Evolutionary conservation across 2,113 vertebrate species (phyloP).

Genomic region (Phalacrocorax carbo): DNA sequence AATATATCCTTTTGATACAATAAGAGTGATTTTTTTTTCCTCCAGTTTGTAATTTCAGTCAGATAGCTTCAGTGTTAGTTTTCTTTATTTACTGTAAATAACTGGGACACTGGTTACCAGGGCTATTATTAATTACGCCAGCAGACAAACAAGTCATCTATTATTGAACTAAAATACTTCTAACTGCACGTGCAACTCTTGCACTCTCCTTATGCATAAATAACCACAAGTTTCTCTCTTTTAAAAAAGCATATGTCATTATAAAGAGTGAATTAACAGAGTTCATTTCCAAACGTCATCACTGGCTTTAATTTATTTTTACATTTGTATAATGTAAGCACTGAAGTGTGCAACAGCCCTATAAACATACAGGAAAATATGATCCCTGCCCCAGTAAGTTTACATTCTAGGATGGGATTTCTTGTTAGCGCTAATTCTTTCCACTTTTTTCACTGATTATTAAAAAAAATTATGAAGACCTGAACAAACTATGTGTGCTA

Average conservation of each 20-base stretch:
- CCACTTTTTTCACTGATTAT: neutral
- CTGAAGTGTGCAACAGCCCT: neutral
- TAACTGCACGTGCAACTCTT: neutral
- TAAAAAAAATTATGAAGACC: neutral
- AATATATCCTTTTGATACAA: neutral
- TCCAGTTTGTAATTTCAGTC: neutral
- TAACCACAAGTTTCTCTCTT: neutral
- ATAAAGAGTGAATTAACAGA: neutral
- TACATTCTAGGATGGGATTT: neutral
- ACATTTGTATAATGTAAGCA: neutral
- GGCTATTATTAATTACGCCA: neutral
- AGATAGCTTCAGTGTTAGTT: neutral
- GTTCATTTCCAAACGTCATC: neutral
- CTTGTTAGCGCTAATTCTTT: neutral
- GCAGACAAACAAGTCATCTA: neutral
- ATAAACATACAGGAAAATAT: neutral
- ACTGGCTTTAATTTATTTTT: neutral
- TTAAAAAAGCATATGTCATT: neutral
- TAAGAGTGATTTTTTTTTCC: neutral
- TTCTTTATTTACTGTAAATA: neutral
- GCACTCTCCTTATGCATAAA: neutral
- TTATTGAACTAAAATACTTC: neutral
- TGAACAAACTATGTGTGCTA: neutral
- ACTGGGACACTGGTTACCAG: neutral
- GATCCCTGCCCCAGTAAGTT: neutral